Conservation (phyloP, 2,888 invertebrate genomes). For the Mechanitis messenoides region DNA sequence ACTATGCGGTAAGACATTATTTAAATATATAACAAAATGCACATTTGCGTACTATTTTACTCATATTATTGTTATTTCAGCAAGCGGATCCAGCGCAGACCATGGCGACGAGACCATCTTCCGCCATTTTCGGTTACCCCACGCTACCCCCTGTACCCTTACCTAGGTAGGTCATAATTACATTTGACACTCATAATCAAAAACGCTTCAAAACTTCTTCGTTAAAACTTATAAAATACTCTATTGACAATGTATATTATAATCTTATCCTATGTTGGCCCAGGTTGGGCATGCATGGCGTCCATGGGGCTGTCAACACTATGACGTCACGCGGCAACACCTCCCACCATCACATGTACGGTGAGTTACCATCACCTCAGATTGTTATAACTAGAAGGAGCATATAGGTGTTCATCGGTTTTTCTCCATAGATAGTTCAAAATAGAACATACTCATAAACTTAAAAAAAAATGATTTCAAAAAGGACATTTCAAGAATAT, state of each 20-base stretch:
- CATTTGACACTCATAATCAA: not conserved
- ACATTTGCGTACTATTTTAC: not conserved
- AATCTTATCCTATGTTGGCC: not conserved
- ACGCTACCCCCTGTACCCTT: constrained; percentile 84
- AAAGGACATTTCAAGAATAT: no score
- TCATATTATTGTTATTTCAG: constrained; percentile 1
- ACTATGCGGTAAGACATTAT: constrained; percentile 80
- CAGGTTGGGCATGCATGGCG: constrained; percentile 68
- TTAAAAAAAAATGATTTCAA: no score
- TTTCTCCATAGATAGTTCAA: no score
- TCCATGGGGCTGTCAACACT: constrained; percentile 58
- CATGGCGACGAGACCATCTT: constrained; percentile 83
- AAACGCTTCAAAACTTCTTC: no score
- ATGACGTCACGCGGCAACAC: constrained; percentile 58
- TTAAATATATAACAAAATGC: not conserved
- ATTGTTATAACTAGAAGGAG: no score
- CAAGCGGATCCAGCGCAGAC: constrained; percentile 78
- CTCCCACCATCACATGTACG: constrained; percentile 61
- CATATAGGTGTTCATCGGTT: no score
- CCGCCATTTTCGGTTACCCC: constrained; percentile 89
- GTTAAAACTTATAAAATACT: not conserved
- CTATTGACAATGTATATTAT: not conserved
- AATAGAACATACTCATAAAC: no score
- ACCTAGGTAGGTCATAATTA: constrained; percentile 73
- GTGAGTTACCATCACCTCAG: constrained; percentile 36